Conservation (phyloP, 1,140 invertebrate genomes). For the Yoshiicerus persimilis region DNA sequence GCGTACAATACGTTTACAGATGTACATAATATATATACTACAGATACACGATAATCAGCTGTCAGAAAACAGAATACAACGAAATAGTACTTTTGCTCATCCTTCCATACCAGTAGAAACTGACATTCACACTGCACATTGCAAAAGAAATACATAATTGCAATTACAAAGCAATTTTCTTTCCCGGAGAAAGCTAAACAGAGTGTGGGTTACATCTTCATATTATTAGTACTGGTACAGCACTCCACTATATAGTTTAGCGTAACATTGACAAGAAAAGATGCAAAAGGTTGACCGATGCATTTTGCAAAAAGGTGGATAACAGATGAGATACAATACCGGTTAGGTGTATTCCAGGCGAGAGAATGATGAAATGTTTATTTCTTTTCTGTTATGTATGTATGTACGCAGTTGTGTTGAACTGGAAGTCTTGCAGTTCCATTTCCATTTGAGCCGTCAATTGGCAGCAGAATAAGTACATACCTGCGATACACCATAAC, state of each 20-base stretch:
- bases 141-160: no score
- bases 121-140: no score
- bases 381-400: background rate
- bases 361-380: constrained; percentile 11
- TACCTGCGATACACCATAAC: no score
- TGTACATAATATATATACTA: no score
- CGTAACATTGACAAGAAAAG: background rate
- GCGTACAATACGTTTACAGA: no score
- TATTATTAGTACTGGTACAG: no score
- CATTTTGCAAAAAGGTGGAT: background rate
- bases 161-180: background rate
- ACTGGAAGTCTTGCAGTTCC: background rate
- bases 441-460: background rate
- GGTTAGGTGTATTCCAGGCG: background rate
- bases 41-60: background rate
- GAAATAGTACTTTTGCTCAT: no score
- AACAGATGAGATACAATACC: background rate
- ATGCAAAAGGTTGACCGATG: background rate
- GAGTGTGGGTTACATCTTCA: background rate
- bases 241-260: background rate
- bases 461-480: background rate
- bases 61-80: background rate
- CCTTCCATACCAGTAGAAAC: no score
- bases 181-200: background rate
- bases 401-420: no score